These are phyloP conservation scores for Malaclemys terrapin DNA, from an alignment of 2,113 vertebrate species.

Conservation along the genomic window DNA sequence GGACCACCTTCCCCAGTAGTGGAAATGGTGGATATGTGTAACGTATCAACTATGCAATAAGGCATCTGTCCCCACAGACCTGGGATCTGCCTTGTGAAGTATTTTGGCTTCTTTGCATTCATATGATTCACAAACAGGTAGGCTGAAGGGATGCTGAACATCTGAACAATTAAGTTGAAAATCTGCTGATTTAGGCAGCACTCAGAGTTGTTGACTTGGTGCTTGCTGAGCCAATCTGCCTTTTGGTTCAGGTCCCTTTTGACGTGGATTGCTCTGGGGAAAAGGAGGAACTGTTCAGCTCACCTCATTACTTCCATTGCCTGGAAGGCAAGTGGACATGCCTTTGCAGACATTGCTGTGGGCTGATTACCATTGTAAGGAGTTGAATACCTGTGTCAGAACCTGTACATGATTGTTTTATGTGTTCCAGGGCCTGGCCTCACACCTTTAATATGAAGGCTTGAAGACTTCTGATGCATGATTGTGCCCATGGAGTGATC, in stretches of 20 bases:
- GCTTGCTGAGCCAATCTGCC: background rate
- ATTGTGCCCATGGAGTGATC: background rate
- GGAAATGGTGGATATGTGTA: background rate
- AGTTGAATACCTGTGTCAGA: background rate
- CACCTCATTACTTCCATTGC: background rate
- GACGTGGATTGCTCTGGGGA: background rate
- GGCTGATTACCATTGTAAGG: background rate
- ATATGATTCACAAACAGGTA: background rate
- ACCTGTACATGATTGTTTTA: background rate
- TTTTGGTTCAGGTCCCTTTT: background rate
- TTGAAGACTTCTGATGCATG: background rate
- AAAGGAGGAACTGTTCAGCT: background rate
- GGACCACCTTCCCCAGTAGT: background rate
- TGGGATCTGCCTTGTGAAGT: background rate
- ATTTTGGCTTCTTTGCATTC: background rate
- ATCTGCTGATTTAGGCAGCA: background rate
- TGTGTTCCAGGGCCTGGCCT: background rate
- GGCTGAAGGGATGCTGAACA: background rate
- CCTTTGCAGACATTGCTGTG: background rate
- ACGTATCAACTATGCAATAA: background rate
- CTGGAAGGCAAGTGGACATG: background rate
- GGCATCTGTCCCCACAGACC: background rate
- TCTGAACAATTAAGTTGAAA: background rate
- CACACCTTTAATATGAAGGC: background rate
- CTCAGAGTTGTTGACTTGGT: background rate